phyloP scores from a whole-genome alignment of 2,888 invertebrate species.

The Crematogaster levior region DNA sequence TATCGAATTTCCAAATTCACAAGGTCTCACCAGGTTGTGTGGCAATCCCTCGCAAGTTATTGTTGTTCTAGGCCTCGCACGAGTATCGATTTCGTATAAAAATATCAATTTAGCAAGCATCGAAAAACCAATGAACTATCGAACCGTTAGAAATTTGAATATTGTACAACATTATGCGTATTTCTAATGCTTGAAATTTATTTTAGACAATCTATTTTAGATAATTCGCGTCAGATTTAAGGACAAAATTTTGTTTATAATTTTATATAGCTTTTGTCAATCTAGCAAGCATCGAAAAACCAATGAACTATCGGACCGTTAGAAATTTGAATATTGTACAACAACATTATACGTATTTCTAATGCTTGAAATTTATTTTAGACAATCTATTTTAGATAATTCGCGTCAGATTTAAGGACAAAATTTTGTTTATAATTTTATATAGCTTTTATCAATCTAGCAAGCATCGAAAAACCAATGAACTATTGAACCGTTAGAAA shows the following conservation, averaged over 20 bases:
- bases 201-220: no score
- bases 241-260: no score
- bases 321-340: not conserved
- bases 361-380: no score
- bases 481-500: not conserved
- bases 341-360: not conserved
- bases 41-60: slow-evolving; percentile 17
- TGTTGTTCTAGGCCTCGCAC: slow-evolving; percentile 9
- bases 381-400: no score
- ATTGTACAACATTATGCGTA: not conserved
- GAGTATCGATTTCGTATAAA: slow-evolving; percentile 28
- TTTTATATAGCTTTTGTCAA: no score
- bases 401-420: no score
- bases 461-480: not conserved
- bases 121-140: not conserved
- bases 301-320: not conserved
- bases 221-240: no score
- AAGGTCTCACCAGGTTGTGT: not conserved
- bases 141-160: not conserved
- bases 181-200: no score
- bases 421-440: no score
- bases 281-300: not conserved
- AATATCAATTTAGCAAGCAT: slow-evolving; percentile 19
- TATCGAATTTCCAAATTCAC: slow-evolving; percentile 29
- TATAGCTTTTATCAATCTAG: slow-evolving; percentile 18